These are phyloP conservation scores for Motacilla tschutschensis DNA, from an alignment of 2,113 vertebrate species.

Conservation along the genomic window DNA sequence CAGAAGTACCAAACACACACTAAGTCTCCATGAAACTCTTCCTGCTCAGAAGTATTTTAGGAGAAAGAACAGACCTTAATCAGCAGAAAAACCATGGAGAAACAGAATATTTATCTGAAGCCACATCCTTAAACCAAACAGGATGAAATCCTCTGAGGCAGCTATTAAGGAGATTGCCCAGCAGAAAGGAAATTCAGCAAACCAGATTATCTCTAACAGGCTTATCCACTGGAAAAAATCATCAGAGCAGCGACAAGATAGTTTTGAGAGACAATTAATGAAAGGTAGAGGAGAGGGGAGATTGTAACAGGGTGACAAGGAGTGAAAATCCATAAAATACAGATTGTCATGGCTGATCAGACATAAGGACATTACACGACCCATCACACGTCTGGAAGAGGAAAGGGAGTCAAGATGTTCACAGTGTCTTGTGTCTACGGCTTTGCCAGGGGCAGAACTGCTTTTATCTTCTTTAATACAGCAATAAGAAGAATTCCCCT, in stretches of 20 bases:
- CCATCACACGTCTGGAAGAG: background rate
- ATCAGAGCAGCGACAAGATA: conserved; percentile 2
- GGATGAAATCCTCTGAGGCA: background rate
- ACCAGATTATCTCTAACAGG: conserved; percentile 65
- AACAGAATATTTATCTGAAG: background rate
- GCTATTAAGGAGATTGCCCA: conserved; percentile 32
- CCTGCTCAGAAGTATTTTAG: background rate
- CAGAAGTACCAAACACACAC: fast-evolving
- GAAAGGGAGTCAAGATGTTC: background rate
- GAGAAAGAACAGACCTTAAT: background rate
- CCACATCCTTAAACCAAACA: conserved; percentile 24
- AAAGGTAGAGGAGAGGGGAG: conserved; percentile 1
- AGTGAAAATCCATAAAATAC: background rate
- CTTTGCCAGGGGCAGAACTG: background rate
- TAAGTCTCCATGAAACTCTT: background rate
- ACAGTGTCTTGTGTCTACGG: fast-evolving
- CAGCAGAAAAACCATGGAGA: background rate
- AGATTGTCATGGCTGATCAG: background rate
- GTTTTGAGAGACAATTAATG: conserved; percentile 45
- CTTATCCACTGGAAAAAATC: conserved; percentile 45
- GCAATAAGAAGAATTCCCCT: background rate
- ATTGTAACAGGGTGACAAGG: conserved; percentile 22
- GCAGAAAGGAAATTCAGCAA: conserved; percentile 59
- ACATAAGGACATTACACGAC: background rate
- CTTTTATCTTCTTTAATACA: background rate